Conservation (phyloP, 1,140 invertebrate genomes). For the Heliconius nattereri region DNA sequence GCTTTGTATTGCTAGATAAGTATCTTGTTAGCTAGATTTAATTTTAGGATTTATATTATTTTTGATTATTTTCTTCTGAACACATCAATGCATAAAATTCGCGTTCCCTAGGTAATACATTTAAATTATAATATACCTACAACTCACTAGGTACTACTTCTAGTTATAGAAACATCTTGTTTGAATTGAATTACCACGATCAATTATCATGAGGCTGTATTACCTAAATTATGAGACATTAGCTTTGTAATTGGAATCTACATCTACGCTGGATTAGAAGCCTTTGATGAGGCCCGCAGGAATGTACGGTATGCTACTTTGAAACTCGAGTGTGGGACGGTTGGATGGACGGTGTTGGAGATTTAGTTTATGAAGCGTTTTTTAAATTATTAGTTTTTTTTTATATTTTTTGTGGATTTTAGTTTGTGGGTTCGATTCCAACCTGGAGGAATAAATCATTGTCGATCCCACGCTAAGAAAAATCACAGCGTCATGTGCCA, state of each 20-base stretch:
- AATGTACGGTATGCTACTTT: constrained; percentile 3
- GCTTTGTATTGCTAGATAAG: no score
- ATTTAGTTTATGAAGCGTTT: neutral
- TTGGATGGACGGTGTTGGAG: neutral
- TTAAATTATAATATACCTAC: neutral
- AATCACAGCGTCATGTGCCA: no score
- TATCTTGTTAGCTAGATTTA: no score
- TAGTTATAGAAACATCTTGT: neutral
- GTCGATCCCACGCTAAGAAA: no score
- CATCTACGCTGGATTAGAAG: neutral
- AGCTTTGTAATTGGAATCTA: constrained; percentile 11
- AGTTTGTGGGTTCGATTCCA: no score
- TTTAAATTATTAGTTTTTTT: neutral
- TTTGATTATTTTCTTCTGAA: no score
- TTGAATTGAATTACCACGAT: neutral
- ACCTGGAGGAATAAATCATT: no score
- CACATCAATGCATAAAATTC: no score
- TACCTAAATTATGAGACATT: constrained; percentile 9
- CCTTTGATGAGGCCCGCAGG: neutral
- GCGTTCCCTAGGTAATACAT: neutral
- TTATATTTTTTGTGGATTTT: neutral
- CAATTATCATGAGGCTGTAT: neutral
- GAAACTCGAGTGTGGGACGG: neutral
- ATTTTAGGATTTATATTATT: no score
- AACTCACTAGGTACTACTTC: neutral